These are phyloP conservation scores for Strigamia transsilvanica DNA, from an alignment of 2,888 invertebrate species.

Conservation along the genomic window DNA sequence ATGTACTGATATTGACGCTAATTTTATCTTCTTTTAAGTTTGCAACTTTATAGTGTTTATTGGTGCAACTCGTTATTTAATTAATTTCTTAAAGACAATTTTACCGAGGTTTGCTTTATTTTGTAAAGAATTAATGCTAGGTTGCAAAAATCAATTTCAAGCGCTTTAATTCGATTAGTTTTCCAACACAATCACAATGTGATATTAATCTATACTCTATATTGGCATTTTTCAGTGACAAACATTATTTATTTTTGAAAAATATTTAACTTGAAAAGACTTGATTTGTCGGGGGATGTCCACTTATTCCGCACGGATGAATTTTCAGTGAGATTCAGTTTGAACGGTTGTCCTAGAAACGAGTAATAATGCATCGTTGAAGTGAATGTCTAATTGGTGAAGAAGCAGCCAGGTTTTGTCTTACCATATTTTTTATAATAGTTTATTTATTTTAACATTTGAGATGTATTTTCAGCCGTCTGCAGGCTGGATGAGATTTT, in stretches of 20 bases:
- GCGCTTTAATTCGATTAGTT: not conserved
- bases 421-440: not conserved
- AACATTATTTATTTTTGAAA: not conserved
- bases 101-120: not conserved
- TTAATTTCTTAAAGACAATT: not conserved
- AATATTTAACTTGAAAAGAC: not conserved
- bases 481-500: slow-evolving; percentile 21
- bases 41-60: not conserved
- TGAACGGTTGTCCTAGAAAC: not conserved
- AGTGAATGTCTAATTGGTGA: not conserved
- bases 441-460: not conserved
- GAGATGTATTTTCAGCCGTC: not conserved
- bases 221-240: not conserved
- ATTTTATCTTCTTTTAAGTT: not conserved
- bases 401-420: not conserved
- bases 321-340: not conserved
- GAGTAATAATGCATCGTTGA: not conserved
- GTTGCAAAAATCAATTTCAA: not conserved
- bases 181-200: not conserved
- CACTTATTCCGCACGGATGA: not conserved
- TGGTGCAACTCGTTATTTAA: not conserved
- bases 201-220: not conserved
- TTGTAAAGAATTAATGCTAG: not conserved
- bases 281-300: not conserved
- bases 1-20: not conserved